phyloP scores from a whole-genome alignment of 1,140 invertebrate species.

The Musca domestica region DNA sequence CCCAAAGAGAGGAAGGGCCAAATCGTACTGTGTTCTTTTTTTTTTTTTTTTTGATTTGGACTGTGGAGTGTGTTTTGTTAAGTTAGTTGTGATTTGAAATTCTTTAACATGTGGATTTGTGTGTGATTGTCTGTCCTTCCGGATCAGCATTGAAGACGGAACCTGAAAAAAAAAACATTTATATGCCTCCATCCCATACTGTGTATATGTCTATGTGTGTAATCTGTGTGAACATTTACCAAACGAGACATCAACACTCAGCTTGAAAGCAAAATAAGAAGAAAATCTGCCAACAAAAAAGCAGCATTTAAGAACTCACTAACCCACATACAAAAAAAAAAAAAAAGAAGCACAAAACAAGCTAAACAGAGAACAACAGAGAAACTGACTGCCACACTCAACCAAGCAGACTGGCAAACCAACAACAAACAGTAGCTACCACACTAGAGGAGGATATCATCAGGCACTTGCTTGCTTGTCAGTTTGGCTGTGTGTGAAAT shows the following conservation, averaged over 20 bases:
- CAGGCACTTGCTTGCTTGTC: not conserved
- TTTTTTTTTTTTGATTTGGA: no score
- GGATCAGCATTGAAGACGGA: not conserved
- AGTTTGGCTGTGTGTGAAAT: no score
- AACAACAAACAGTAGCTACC: not conserved
- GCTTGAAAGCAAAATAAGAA: no score
- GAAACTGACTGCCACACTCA: not conserved
- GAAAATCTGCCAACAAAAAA: not conserved
- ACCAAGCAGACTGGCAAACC: not conserved
- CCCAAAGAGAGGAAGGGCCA: no score
- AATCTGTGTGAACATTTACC: not conserved
- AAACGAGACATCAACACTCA: conserved; percentile 3
- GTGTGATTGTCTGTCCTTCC: not conserved
- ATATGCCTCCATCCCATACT: no score
- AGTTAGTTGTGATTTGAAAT: no score
- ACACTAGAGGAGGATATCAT: not conserved
- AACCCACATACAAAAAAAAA: conserved; percentile 1
- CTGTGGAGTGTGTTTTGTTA: no score
- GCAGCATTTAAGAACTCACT: not conserved
- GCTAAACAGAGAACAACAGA: not conserved
- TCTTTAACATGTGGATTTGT: not conserved
- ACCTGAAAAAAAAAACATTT: no score
- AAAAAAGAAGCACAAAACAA: not conserved
- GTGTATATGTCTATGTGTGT: not conserved
- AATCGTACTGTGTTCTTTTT: no score